Percentiles rank a stretch among this genome's conserved stretches.
Evolutionary conservation across 2,113 vertebrate genomes (phyloP).

Genomic region (Crotalus helleri): DNA sequence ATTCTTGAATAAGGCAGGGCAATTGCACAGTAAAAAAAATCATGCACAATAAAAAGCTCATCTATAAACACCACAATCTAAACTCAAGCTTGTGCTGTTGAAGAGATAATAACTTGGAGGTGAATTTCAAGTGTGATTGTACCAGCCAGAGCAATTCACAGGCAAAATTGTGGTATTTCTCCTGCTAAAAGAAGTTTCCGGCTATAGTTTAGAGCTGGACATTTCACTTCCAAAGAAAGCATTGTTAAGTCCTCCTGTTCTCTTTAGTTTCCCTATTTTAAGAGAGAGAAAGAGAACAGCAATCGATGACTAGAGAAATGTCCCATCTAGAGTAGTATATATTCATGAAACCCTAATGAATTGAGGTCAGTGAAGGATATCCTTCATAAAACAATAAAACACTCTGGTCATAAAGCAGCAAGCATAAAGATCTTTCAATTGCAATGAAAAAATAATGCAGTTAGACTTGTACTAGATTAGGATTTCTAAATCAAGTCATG

Average conservation of each 20-base stretch:
- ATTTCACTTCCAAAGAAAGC: conserved; percentile 14
- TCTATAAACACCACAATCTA: background rate
- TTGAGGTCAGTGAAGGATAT: background rate
- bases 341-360: background rate
- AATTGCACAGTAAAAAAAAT: background rate
- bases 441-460: background rate
- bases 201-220: conserved; percentile 6
- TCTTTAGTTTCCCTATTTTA: conserved; percentile 9
- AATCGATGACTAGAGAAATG: background rate
- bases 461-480: background rate
- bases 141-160: conserved; percentile 28
- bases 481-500: background rate
- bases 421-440: background rate
- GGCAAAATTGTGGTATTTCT: conserved; percentile 29
- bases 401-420: background rate
- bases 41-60: background rate
- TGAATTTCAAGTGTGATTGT: conserved; percentile 1
- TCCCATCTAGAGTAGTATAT: background rate
- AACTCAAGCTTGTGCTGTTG: background rate
- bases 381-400: background rate
- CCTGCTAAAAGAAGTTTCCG: conserved; percentile 29
- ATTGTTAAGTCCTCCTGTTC: conserved; percentile 4
- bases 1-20: background rate
- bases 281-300: background rate
- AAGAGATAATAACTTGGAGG: background rate